Base-by-base conservation (phyloP, 2,888 invertebrate species). In the Eupithecia vulgata region DNA sequence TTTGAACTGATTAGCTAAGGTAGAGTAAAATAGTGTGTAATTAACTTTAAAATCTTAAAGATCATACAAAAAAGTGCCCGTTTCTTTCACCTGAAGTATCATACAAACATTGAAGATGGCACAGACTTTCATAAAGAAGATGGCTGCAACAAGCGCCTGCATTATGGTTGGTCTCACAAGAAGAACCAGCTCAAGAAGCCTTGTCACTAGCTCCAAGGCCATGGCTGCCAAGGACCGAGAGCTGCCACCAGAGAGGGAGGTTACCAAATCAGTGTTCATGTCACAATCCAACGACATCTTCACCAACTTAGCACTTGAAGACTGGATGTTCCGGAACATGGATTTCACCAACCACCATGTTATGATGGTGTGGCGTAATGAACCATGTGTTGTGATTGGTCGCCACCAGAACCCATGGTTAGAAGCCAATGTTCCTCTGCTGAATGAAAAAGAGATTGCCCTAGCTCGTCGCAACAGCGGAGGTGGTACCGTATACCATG, bases 401-500 rank as follows among this genome's bases (percentile, higher is more conserved):
- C 96, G 98, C 73, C 98, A 99, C 90, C 99, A 99, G 90, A 99
- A 99, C 91, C 98, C 99, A 0, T 99, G 99, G 97, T 89, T 96
- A 45, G 99, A 99, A 90, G 97, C 98, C 1, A 97, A 99, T 89
- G 92, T 98, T 4, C 95, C 96, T 3, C 95, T 95, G 61, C 89
- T 97, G 67, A 87, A 95, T 76, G 95, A 96, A 67, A 94, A 95
- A 61, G 96, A 96, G 21, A 96, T 99, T 72, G 94, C 95, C 15
- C 84, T 99, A 75, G 99, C 97, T 0, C 95, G 99, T 73, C 95
- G 99, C 61, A 98, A 98, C 85, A 99, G 99, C 90, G 99, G 99
- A 40, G 97, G 99, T 76, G 99, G 99, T 37, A 97, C 99, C 5
- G 99, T 99, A 35, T 99, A 98, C 90, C 99, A 99, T 89, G 99